Base-by-base conservation (phyloP, 2,113 vertebrate genomes). In the Struthidea cinerea region DNA sequence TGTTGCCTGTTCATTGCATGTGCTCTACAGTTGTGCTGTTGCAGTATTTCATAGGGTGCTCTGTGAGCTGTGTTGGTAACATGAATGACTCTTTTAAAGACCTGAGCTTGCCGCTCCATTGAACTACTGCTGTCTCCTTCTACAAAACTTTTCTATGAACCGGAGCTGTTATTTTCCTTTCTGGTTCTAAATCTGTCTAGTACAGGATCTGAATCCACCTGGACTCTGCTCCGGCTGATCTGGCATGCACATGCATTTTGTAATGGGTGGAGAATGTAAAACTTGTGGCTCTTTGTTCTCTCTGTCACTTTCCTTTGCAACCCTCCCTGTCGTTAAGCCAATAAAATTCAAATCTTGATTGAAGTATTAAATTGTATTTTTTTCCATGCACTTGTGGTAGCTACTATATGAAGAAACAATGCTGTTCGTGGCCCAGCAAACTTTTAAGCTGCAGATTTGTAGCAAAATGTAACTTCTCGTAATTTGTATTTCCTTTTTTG, bases 191-290 rank as follows among this genome's bases (percentile, higher is more conserved):
- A 92, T 88, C 55, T 92, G 17, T 67, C 41, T 65, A 6, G 9
- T 42, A 16, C 39, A 50, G 52, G 53, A 53, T 87, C 64, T 2
- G 55, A 77, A 23, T 81, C 59, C 42, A 14, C 75, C 82, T 82
- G 89, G 17, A 35, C 44, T 64, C 23, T 75, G 35, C 10, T 74
- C 59, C 13, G 8, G 39, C 82, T 74, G 42, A 87, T 82, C 49
- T 93, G 91, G 83, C 84, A 50, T 8, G 37, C 32, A 19, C 5
- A 10, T 17, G 60, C 7, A 1, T 80, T 75, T 84, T 61, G 68
- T 92, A 87, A 74, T 77, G 63, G 44, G 21, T 73, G 39, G 80
- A 84, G 73, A 91, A 91, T 74, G 84, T 84, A 81, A 76, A 96
- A 82, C 64, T 57, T 77, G 28, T 16, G n/a, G 11, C 50, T 73